phyloP scores from a whole-genome alignment of 2,888 invertebrate species.

The Epiperipatus broadwayi region DNA sequence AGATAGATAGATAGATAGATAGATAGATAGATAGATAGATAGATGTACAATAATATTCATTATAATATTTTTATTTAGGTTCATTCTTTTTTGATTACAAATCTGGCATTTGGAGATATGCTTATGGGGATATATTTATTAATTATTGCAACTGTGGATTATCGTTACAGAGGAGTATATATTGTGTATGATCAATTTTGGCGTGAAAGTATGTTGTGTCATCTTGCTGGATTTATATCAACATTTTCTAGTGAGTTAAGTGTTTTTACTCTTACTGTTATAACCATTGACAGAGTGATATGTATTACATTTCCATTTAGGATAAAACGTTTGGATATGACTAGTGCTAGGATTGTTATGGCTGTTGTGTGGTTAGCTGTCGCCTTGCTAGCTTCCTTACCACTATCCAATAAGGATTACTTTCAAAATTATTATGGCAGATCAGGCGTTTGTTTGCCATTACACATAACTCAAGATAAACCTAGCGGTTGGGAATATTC shows the following conservation, averaged over 20 bases:
- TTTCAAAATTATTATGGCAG: slow-evolving; percentile 34
- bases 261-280: slow-evolving; percentile 28
- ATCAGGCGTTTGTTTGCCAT: slow-evolving; percentile 35
- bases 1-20: too few species aligned
- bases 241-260: slow-evolving; percentile 29
- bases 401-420: slow-evolving; percentile 25
- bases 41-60: not conserved
- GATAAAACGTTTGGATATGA: slow-evolving; percentile 23
- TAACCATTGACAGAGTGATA: slow-evolving; percentile 28
- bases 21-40: too few species aligned
- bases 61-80: slow-evolving; percentile 23
- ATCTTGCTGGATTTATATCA: slow-evolving; percentile 27
- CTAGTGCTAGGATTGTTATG: slow-evolving; percentile 24
- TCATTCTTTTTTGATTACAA: slow-evolving; percentile 31
- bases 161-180: slow-evolving; percentile 31
- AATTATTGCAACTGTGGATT: slow-evolving; percentile 27
- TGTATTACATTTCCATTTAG: slow-evolving; percentile 29
- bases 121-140: slow-evolving; percentile 29
- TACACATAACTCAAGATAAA: slow-evolving; percentile 34
- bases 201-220: slow-evolving; percentile 25
- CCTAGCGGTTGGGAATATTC: slow-evolving; percentile 36
- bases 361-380: slow-evolving; percentile 25
- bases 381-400: slow-evolving; percentile 24
- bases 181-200: slow-evolving; percentile 25
- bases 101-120: slow-evolving; percentile 28